These are phyloP conservation scores for Magallana ariakensis DNA, from an alignment of 1,140 invertebrate species.

Conservation along the genomic window DNA sequence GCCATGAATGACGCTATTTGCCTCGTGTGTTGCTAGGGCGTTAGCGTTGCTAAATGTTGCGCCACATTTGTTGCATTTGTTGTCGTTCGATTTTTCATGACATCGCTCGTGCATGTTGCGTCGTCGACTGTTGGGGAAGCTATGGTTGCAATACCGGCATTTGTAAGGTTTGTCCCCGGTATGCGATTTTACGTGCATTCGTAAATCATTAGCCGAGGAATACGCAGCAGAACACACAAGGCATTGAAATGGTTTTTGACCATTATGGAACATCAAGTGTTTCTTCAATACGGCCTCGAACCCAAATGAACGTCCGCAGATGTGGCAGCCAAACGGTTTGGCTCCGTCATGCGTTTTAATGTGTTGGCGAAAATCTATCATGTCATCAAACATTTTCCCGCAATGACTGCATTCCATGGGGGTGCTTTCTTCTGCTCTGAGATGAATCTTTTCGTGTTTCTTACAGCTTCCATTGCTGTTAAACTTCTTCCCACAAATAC, in stretches of 20 bases:
- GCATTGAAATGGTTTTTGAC: conserved; percentile 56
- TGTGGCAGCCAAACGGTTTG: conserved; percentile 97
- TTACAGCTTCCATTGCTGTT: conserved; percentile 50
- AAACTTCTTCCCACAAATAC: conserved; percentile 50
- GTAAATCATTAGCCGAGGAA: conserved; percentile 41
- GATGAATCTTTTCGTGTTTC: conserved; percentile 50
- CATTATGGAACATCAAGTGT: conserved; percentile 81
- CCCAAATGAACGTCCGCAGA: conserved; percentile 97
- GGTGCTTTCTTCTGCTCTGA: neutral
- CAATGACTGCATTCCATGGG: conserved; percentile 52
- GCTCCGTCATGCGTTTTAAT: conserved; percentile 82
- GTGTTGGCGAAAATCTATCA: conserved; percentile 67
- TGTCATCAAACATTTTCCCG: conserved; percentile 51
- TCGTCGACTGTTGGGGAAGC: conserved; percentile 45
- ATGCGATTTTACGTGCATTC: conserved; percentile 82
- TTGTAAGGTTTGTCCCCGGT: conserved; percentile 91
- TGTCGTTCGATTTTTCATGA: conserved; percentile 33
- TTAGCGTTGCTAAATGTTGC: conserved; percentile 40
- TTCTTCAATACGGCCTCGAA: conserved; percentile 97
- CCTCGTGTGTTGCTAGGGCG: conserved; percentile 42
- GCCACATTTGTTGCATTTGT: conserved; percentile 53
- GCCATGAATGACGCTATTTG: conserved; percentile 40
- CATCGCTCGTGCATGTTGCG: conserved; percentile 54
- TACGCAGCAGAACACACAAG: conserved; percentile 50
- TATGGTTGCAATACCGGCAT: conserved; percentile 48